Percentiles rank a stretch among this genome's conserved stretches.
Evolutionary conservation across 1,140 invertebrate genomes (phyloP).

Genomic region (Galendromus occidentalis): DNA sequence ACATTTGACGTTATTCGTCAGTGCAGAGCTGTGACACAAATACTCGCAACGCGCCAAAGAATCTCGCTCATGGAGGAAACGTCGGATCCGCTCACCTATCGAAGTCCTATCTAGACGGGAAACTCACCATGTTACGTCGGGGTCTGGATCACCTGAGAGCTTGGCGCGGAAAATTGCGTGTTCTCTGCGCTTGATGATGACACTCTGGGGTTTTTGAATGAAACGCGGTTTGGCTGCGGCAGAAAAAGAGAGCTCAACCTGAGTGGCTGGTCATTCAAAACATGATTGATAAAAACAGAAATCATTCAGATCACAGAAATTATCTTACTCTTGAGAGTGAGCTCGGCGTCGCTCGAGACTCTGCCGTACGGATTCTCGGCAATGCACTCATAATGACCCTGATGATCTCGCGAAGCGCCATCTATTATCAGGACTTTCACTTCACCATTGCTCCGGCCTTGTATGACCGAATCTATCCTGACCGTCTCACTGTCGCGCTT

Average conservation of each 20-base stretch:
- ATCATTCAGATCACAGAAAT: neutral
- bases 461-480: neutral
- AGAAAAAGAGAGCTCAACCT: neutral
- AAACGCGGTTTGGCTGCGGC: slow-evolving; percentile 15
- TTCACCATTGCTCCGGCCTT: neutral
- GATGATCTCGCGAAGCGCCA: slow-evolving; percentile 13
- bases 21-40: too few species aligned
- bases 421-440: slow-evolving; percentile 17
- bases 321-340: slow-evolving; percentile 15
- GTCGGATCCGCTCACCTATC: too few species aligned
- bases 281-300: neutral
- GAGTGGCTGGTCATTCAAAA: neutral
- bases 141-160: slow-evolving; percentile 26
- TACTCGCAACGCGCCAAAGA: too few species aligned
- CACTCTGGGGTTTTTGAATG: slow-evolving; percentile 11
- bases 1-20: too few species aligned
- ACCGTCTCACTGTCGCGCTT: neutral
- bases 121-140: slow-evolving; percentile 22
- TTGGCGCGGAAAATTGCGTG: slow-evolving; percentile 23
- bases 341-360: neutral
- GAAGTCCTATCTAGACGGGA: too few species aligned
- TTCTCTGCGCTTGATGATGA: neutral
- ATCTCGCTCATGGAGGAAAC: too few species aligned
- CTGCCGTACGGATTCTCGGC: slow-evolving; percentile 13
- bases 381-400: neutral